A percentile compares a stretch with the other conserved stretches of the same genome.
phyloP scores from a whole-genome alignment of 1,140 invertebrate species.

The Maniola jurtina region DNA sequence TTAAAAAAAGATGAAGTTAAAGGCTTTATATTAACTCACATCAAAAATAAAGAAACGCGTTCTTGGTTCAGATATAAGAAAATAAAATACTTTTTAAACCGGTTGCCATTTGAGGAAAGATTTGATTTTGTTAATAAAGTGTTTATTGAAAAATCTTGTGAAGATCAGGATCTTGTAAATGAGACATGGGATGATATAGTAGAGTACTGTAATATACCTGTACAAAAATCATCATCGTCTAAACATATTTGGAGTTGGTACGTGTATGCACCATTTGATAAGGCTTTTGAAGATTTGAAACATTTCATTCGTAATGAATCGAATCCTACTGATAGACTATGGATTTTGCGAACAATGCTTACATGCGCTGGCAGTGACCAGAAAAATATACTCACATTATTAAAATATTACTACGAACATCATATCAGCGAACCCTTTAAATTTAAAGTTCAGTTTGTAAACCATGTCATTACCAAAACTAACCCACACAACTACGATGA shows the following conservation, averaged over 20 bases:
- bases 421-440: constrained; percentile 59
- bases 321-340: constrained; percentile 40
- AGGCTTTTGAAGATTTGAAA: constrained; percentile 47
- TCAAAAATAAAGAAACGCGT: constrained; percentile 31
- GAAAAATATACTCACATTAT: constrained; percentile 39
- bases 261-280: constrained; percentile 47
- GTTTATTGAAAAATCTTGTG: constrained; percentile 44
- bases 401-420: constrained; percentile 50
- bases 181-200: constrained; percentile 6
- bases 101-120: constrained; percentile 42
- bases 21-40: constrained; percentile 41
- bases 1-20: constrained; percentile 42
- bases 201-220: not conserved
- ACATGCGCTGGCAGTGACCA: constrained; percentile 34
- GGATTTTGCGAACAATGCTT: constrained; percentile 44
- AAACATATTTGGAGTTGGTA: constrained; percentile 50
- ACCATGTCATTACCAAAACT: constrained; percentile 38
- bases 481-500: constrained; percentile 36
- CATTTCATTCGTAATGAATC: constrained; percentile 48
- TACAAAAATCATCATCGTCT: constrained; percentile 4
- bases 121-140: constrained; percentile 47
- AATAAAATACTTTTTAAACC: constrained; percentile 45
- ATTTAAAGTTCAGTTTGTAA: constrained; percentile 50
- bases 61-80: constrained; percentile 35
- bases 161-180: constrained; percentile 5